Percentiles rank a stretch among this genome's conserved stretches.
Conservation (phyloP, 2,888 invertebrate genomes). For the Lamproptera curius region DNA sequence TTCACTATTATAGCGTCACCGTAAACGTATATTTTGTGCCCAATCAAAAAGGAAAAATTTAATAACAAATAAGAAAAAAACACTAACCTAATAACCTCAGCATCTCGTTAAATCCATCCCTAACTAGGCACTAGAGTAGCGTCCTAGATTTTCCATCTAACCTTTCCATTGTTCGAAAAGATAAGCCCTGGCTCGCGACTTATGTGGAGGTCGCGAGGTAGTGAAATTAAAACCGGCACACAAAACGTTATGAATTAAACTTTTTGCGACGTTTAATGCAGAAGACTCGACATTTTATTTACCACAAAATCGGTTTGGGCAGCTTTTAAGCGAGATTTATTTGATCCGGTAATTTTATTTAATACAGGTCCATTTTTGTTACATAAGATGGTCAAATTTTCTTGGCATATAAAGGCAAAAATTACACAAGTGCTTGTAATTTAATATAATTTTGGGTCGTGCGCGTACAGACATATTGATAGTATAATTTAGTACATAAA, state of each 20-base stretch:
- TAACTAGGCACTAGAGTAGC: slow-evolving; percentile 8
- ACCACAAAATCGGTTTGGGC: background rate
- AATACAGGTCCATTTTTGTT: no score
- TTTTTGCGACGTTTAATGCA: slow-evolving; percentile 6
- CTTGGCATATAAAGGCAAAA: no score
- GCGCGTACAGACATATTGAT: no score
- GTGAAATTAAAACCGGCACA: slow-evolving; percentile 16
- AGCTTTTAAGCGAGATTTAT: background rate
- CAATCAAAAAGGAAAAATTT: no score
- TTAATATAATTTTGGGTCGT: no score
- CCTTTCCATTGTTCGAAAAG: slow-evolving; percentile 21
- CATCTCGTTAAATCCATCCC: slow-evolving; percentile 2
- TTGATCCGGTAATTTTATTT: background rate
- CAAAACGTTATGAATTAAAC: slow-evolving; percentile 11
- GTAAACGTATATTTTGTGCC: no score
- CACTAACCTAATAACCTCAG: slow-evolving; percentile 5
- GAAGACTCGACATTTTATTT: background rate
- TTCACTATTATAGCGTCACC: no score
- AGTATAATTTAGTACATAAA: no score
- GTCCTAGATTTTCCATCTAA: slow-evolving; percentile 21
- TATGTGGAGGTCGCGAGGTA: slow-evolving; percentile 10
- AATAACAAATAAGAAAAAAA: no score
- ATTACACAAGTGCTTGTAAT: no score
- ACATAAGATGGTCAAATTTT: no score
- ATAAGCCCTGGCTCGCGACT: slow-evolving; percentile 2